Percentiles rank a stretch among this genome's conserved stretches.
Evolutionary conservation across 2,888 invertebrate species (phyloP).

Genomic region (Tubulanus polymorphus): DNA sequence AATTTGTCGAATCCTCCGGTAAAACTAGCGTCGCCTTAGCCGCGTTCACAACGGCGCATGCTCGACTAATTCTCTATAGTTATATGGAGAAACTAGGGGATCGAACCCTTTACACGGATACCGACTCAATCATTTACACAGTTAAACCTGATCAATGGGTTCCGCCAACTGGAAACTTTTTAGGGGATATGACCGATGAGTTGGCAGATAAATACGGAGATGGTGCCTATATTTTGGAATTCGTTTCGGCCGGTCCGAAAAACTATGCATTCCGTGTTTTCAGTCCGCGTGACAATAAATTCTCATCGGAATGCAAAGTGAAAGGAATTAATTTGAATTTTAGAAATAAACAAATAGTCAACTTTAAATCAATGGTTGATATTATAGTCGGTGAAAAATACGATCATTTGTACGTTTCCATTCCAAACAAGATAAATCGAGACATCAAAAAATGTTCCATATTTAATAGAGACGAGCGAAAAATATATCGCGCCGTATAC

Average conservation of each 20-base stretch:
- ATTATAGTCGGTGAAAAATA: no score
- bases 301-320: neutral
- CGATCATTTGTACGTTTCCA: no score
- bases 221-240: neutral
- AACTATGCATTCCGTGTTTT: neutral
- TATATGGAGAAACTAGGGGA: neutral
- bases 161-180: constrained; percentile 27
- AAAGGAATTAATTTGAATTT: neutral
- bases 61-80: neutral
- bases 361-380: neutral
- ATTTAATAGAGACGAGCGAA: no score
- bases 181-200: constrained; percentile 45
- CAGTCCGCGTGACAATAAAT: neutral
- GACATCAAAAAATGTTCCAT: no score
- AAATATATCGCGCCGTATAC: no score
- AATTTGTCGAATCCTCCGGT: neutral
- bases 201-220: no score
- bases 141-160: neutral
- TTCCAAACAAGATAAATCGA: no score
- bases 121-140: constrained; percentile 37
- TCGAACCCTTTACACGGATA: constrained; percentile 44
- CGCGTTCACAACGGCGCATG: neutral
- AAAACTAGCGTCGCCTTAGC: neutral
- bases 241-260: constrained; percentile 1
- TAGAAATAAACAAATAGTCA: neutral